A percentile compares a stretch with the other conserved stretches of the same genome.
These are phyloP conservation scores for Polyploca ridens DNA, from an alignment of 2,888 invertebrate species.

Conservation along the genomic window DNA sequence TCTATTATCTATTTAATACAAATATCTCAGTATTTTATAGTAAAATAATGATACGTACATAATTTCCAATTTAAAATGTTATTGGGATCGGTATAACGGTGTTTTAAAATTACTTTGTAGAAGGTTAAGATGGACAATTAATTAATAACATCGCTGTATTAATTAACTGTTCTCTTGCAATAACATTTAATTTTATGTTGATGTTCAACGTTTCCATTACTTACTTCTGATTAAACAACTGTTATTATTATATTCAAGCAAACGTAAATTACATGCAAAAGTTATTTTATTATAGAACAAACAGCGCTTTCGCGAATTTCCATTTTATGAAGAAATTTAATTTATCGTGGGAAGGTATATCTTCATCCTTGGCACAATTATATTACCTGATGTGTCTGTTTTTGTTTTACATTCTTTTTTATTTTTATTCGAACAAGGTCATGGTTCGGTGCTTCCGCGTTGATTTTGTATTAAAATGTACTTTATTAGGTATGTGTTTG, in stretches of 20 bases:
- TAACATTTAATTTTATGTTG: not conserved
- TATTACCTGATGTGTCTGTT: not conserved
- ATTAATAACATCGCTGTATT: no score
- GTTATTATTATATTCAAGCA: not conserved
- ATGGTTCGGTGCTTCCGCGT: not conserved
- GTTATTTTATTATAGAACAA: slow-evolving; percentile 2
- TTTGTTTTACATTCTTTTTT: slow-evolving; percentile 2
- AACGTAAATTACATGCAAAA: slow-evolving; percentile 7
- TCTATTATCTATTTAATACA: no score
- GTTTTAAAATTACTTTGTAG: no score
- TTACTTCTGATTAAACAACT: not conserved
- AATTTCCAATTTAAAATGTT: no score
- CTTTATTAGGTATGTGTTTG: not conserved
- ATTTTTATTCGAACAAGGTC: slow-evolving; percentile 8
- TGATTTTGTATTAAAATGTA: not conserved
- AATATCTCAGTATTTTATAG: no score
- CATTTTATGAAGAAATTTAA: not conserved
- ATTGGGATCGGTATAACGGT: no score
- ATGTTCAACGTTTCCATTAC: not conserved
- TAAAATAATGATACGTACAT: no score
- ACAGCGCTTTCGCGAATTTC: not conserved
- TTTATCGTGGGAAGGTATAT: not conserved
- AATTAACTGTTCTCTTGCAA: not conserved
- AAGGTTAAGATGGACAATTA: no score
- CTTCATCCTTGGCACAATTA: slow-evolving; percentile 7